phyloP scores from a whole-genome alignment of 2,797 vertebrate species.

The Tamandua tetradactyla region DNA sequence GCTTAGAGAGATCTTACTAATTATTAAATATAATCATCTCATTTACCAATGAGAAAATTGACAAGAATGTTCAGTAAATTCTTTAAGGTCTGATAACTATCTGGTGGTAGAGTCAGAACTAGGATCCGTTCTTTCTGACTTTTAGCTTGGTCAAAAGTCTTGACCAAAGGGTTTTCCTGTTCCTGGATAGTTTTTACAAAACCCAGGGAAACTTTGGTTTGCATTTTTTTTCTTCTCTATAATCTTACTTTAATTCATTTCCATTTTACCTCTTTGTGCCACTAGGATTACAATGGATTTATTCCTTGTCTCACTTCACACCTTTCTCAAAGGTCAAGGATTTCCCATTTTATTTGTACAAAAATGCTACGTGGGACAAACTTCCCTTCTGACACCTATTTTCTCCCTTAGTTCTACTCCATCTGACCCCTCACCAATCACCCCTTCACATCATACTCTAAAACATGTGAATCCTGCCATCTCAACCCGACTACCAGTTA shows the following conservation, averaged over 20 bases:
- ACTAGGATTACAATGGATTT: neutral
- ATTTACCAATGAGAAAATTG: constrained; percentile 21
- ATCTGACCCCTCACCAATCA: neutral
- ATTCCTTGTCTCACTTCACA: constrained; percentile 1
- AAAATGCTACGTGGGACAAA: neutral
- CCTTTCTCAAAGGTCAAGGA: neutral
- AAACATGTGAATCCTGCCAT: neutral
- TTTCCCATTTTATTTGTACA: constrained; percentile 34
- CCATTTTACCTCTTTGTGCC: constrained; percentile 1
- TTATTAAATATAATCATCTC: neutral
- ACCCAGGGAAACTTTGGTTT: neutral
- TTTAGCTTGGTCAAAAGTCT: neutral
- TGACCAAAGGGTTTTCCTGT: neutral
- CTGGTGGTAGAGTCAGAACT: neutral
- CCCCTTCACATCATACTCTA: neutral
- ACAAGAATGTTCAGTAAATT: neutral
- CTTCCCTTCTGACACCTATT: neutral
- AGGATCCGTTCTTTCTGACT: neutral
- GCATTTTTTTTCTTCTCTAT: neutral
- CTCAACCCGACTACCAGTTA: neutral
- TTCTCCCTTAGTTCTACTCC: neutral
- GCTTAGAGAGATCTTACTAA: neutral
- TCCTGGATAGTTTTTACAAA: neutral
- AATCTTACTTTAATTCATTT: neutral
- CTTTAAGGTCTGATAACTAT: neutral